Evolutionary conservation across 2,888 invertebrate species (phyloP).

Genomic region (Ditylenchus weischeri): DNA sequence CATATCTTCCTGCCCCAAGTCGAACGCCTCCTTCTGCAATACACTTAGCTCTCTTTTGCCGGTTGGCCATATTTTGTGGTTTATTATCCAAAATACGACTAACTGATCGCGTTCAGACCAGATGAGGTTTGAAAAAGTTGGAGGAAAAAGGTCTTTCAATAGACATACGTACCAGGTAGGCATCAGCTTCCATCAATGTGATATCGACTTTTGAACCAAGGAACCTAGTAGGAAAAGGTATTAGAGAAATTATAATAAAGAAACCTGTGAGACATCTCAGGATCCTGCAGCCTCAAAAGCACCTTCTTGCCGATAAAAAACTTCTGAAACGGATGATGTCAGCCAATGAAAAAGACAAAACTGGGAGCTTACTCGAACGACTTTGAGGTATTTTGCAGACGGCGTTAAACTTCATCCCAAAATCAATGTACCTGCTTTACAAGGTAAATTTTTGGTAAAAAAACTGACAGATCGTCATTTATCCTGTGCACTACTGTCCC

Average conservation of each 20-base stretch:
- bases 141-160: too few relatives aligned
- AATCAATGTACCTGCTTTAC: constrained; percentile 75
- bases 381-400: constrained; percentile 69
- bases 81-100: too few relatives aligned
- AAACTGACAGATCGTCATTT: constrained; percentile 70
- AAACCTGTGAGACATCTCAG: constrained; percentile 58
- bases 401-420: constrained; percentile 96
- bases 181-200: constrained; percentile 91
- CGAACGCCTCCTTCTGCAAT: too few relatives aligned
- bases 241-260: too few relatives aligned
- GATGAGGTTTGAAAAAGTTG: too few relatives aligned
- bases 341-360: neutral
- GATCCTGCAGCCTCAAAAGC: constrained; percentile 75
- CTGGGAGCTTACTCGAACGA: constrained; percentile 16
- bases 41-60: too few relatives aligned
- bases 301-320: constrained; percentile 82
- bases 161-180: constrained; percentile 71
- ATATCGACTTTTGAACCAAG: constrained; percentile 84
- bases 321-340: constrained; percentile 59
- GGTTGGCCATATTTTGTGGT: too few relatives aligned
- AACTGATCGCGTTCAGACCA: too few relatives aligned
- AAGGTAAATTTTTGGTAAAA: too few relatives aligned
- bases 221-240: constrained; percentile 59
- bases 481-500: constrained; percentile 63
- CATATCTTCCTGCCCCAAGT: too few relatives aligned